These are phyloP conservation scores for Tipula confusa DNA, from an alignment of 2,888 invertebrate species.

Conservation along the genomic window DNA sequence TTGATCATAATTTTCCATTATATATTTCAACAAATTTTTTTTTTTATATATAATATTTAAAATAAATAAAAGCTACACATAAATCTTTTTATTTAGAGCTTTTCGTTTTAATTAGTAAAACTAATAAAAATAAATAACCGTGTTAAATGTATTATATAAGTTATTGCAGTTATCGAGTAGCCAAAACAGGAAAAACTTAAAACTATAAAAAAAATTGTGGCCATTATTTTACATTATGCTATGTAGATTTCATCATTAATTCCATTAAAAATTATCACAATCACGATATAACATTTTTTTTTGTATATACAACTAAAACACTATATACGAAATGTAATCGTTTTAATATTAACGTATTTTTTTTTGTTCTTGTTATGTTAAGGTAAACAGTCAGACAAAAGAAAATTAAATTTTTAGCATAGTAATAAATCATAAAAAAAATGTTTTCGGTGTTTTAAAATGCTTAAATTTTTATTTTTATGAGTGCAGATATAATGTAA, in stretches of 20 bases:
- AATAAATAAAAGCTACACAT: not conserved
- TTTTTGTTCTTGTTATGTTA: not conserved
- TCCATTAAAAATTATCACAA: not conserved
- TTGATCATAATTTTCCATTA: conserved; percentile 25
- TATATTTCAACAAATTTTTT: not conserved
- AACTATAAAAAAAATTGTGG: not conserved
- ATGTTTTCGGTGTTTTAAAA: not conserved
- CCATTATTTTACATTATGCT: not conserved
- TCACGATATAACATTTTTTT: not conserved
- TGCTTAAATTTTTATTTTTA: not conserved
- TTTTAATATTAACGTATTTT: not conserved
- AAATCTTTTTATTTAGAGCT: not conserved
- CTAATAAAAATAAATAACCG: conserved; percentile 12
- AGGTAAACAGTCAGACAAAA: conserved; percentile 16
- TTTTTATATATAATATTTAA: not conserved
- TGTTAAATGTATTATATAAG: not conserved
- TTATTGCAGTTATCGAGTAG: not conserved
- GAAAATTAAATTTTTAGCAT: conserved; percentile 14
- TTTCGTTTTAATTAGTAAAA: not conserved
- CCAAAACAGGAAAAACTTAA: not conserved
- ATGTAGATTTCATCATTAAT: not conserved
- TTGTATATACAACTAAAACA: not conserved
- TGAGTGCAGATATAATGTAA: conserved; percentile 16
- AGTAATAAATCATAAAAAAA: not conserved
- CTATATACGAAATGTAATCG: not conserved